phyloP scores from a whole-genome alignment of 2,888 invertebrate species.

The Brenthis ino region DNA sequence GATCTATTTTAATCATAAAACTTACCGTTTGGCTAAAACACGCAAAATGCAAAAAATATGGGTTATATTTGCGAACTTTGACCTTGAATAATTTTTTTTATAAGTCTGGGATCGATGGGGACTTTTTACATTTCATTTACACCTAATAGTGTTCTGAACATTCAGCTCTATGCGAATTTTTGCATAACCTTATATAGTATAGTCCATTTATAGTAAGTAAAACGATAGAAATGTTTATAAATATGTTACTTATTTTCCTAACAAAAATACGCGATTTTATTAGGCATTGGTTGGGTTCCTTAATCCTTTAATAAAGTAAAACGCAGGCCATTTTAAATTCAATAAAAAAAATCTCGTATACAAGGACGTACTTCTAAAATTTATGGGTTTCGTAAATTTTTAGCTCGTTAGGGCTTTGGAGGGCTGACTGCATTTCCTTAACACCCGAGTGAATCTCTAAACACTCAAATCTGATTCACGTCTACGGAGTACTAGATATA shows the following conservation, averaged over 20 bases:
- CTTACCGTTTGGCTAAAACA: too few species aligned
- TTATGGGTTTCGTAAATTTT: slow-evolving; percentile 21
- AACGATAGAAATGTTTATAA: too few species aligned
- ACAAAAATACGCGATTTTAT: not conserved
- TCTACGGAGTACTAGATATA: slow-evolving; percentile 6
- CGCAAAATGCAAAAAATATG: too few species aligned
- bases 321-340: slow-evolving; percentile 13
- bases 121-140: too few species aligned
- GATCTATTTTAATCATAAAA: too few species aligned
- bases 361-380: slow-evolving; percentile 18
- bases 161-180: too few species aligned
- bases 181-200: too few species aligned
- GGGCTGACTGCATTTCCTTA: slow-evolving; percentile 23
- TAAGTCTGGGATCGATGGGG: too few species aligned
- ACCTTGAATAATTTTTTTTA: too few species aligned
- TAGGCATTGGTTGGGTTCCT: not conserved
- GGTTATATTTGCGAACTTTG: too few species aligned
- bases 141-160: too few species aligned
- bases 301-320: slow-evolving; percentile 13
- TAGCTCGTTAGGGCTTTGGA: slow-evolving; percentile 23
- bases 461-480: slow-evolving; percentile 22
- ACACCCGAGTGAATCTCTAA: slow-evolving; percentile 14
- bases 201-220: too few species aligned
- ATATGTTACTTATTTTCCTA: not conserved
- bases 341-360: slow-evolving; percentile 11